Conservation (phyloP, 1,140 invertebrate genomes). For the Rhopalosiphum maidis region DNA sequence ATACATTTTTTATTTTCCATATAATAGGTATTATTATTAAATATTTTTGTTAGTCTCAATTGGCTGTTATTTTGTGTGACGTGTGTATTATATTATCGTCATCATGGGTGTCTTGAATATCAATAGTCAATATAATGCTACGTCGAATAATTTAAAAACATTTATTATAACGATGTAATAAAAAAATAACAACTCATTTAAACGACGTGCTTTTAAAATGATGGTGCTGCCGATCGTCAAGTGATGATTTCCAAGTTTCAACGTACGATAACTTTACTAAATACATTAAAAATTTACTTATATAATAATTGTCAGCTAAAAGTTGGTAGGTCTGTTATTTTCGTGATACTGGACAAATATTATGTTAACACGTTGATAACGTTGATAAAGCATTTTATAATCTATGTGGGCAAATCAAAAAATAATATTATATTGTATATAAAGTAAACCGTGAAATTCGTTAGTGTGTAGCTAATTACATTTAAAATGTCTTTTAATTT, state of each 20-base stretch:
- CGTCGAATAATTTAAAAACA: neutral
- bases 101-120: neutral
- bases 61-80: neutral
- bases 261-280: too few species aligned
- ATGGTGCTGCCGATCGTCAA: neutral
- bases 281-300: neutral
- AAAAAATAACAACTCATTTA: neutral
- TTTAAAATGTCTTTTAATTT: conserved; percentile 1
- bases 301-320: neutral
- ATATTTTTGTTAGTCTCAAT: too few species aligned
- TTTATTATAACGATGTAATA: neutral
- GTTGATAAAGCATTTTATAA: neutral
- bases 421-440: neutral
- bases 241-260: too few species aligned
- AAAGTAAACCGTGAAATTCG: conserved; percentile 53
- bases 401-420: conserved; percentile 16
- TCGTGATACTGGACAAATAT: neutral
- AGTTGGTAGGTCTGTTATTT: neutral
- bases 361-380: conserved; percentile 25
- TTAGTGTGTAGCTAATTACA: conserved; percentile 13
- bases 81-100: neutral
- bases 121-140: neutral
- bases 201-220: neutral
- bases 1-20: neutral
- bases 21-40: too few species aligned